Evolutionary conservation across 2,888 invertebrate genomes (phyloP), one percentile per base, ranked within the genome.

Genomic region (Pristionchus fissidentatus): DNA sequence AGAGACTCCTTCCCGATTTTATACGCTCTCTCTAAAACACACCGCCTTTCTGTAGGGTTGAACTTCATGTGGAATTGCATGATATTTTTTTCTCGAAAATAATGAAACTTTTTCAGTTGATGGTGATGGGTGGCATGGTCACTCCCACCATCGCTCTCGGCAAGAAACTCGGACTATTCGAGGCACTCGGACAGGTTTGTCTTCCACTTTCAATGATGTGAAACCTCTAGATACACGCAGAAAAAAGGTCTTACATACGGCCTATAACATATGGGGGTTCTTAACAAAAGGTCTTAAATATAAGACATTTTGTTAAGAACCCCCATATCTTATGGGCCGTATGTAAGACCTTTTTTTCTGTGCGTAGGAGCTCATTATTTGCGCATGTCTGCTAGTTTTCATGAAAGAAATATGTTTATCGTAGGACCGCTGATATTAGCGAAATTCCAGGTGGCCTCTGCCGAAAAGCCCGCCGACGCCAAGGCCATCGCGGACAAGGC

Each of bases 401-500:
- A n/a, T n/a, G n/a, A 22, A 52, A 52, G 1, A 13, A 8, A 5
- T 52, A 52, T 52, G 22, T 55, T 22, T 55, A 4, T 22, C 55
- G 4, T 22, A 13, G 55, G 22, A 55, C 4, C 55, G 22, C n/a
- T n/a, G 22, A 55, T 55, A 55, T 4, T 55, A n/a, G n/a, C n/a
- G n/a, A n/a, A 4, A 55, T 19, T n/a, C 2, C 41, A 70, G 70
- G 41, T 70, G 1, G 70, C 70, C 1, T 70, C 70, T 19, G 70
- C 22, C 43, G 26, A 29, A 2, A 29, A 35, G 7, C 88, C 87
- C 1, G 89, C 87, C n/a, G 82, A 84, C 15, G 85, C 88, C 10
- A 84, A 87, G 38, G 84, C 85, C 22, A 86, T 90, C 3, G 90
- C 90, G 1, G 77, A 87, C 43, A 85, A 86, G 66, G 88, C 89